A percentile compares a stretch with the other conserved stretches of the same genome.
These are phyloP conservation scores for Hucho hucho DNA, from an alignment of 2,113 vertebrate species.

Conservation along the genomic window DNA sequence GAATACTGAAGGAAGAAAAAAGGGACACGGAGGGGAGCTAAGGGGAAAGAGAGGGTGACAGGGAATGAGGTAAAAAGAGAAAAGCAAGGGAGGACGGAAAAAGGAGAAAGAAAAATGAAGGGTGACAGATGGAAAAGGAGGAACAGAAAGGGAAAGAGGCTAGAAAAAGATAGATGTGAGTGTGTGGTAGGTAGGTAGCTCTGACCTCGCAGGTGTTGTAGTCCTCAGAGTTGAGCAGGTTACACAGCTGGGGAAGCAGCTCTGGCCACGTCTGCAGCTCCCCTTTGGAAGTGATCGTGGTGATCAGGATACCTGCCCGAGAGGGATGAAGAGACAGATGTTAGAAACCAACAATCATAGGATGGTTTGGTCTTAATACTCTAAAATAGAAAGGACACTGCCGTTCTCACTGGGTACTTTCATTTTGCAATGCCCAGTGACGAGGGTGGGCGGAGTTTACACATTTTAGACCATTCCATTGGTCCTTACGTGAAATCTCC, in stretches of 20 bases:
- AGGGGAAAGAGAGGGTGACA: too few species aligned
- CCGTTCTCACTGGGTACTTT: too few species aligned
- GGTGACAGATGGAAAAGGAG: too few species aligned
- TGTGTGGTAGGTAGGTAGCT: background rate
- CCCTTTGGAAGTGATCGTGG: slow-evolving; percentile 92
- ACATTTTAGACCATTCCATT: too few species aligned
- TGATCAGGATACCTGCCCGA: slow-evolving; percentile 88
- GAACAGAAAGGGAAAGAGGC: background rate
- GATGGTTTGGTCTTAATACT: too few species aligned
- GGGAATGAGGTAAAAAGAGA: too few species aligned
- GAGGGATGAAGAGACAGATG: background rate
- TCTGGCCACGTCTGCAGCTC: slow-evolving; percentile 95
- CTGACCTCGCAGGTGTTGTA: slow-evolving; percentile 95
- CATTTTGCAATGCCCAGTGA: too few species aligned
- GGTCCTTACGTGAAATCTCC: too few species aligned
- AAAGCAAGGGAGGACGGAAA: too few species aligned
- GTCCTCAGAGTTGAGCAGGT: slow-evolving; percentile 92
- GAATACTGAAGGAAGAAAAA: background rate
- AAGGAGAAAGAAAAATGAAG: too few species aligned
- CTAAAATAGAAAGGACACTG: too few species aligned
- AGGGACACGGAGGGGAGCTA: background rate
- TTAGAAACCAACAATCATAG: background rate
- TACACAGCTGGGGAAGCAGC: slow-evolving; percentile 92
- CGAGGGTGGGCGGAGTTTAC: too few species aligned
- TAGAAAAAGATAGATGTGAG: background rate